Evolutionary conservation across 2,888 invertebrate species (phyloP).

Genomic region (Phalangium opilio): DNA sequence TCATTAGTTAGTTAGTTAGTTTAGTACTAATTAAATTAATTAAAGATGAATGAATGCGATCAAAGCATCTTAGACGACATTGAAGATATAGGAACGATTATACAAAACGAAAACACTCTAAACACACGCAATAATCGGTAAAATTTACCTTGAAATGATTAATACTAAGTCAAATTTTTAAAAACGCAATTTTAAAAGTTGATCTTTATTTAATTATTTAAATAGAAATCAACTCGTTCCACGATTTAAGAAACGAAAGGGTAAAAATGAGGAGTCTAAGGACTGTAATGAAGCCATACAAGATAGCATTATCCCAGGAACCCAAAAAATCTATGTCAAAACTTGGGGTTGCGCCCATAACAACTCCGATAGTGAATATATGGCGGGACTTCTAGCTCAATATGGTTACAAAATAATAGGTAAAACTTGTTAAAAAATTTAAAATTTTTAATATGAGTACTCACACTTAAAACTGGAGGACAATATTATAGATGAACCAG

Average conservation of each 20-base stretch:
- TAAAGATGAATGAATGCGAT: too few species aligned
- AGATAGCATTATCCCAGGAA: constrained; percentile 42
- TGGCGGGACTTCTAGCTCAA: constrained; percentile 83
- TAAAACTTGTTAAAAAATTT: constrained; percentile 21
- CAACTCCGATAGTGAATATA: constrained; percentile 93
- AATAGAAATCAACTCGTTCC: background rate
- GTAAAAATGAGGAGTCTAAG: constrained; percentile 1
- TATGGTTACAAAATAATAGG: constrained; percentile 69
- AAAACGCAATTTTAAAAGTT: too few species aligned
- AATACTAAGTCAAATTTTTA: too few species aligned
- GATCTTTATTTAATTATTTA: too few species aligned
- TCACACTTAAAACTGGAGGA: background rate
- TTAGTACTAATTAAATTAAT: too few species aligned
- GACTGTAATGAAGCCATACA: constrained; percentile 26
- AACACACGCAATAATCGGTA: too few species aligned
- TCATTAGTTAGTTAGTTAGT: too few species aligned
- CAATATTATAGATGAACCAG: constrained; percentile 45
- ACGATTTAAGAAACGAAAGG: constrained; percentile 6
- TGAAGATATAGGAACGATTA: too few species aligned
- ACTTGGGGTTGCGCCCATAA: constrained; percentile 99
- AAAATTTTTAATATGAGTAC: constrained; percentile 3
- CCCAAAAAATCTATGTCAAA: constrained; percentile 61
- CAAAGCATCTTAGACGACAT: too few species aligned
- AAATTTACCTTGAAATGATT: too few species aligned
- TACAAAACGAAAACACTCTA: too few species aligned